These are phyloP conservation scores for Penaeus monodon DNA, from an alignment of 2,888 invertebrate species.

Conservation along the genomic window DNA sequence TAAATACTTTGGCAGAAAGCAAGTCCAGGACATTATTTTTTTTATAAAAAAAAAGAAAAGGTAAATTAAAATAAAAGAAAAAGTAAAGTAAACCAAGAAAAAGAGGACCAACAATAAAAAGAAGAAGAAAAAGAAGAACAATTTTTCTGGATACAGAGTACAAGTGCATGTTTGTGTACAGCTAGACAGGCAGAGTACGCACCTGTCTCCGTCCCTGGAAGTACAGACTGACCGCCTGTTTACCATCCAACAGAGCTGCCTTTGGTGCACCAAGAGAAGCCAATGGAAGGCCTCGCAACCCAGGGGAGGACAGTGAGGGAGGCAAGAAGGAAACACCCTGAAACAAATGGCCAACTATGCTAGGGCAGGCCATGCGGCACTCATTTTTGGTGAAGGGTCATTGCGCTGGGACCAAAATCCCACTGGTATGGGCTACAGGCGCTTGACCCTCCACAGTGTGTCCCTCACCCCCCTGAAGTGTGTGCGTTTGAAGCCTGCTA, in stretches of 20 bases:
- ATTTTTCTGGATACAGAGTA: background rate
- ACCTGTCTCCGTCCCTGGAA: slow-evolving; percentile 51
- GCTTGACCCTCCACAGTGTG: too few species aligned
- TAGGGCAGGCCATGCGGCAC: slow-evolving; percentile 23
- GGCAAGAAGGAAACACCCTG: slow-evolving; percentile 49
- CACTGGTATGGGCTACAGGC: too few species aligned
- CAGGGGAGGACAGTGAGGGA: slow-evolving; percentile 46
- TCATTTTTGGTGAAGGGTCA: too few species aligned
- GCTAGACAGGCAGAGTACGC: slow-evolving; percentile 38
- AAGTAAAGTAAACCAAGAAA: background rate
- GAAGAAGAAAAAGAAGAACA: background rate
- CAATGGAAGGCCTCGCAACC: slow-evolving; percentile 38
- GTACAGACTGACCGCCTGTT: slow-evolving; percentile 46
- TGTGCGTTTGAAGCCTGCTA: too few species aligned
- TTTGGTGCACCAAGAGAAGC: slow-evolving; percentile 40
- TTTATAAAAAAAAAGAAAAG: too few species aligned
- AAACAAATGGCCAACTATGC: slow-evolving; percentile 41
- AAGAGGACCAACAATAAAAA: background rate
- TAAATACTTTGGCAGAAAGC: too few species aligned
- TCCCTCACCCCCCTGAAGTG: too few species aligned
- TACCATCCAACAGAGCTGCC: slow-evolving; percentile 50
- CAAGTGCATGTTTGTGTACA: slow-evolving; percentile 39
- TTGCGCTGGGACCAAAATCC: too few species aligned
- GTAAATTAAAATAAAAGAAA: too few species aligned
- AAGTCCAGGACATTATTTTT: too few species aligned